Percentiles rank a stretch among this genome's conserved stretches.
These are phyloP conservation scores for Epicauta chinensis DNA, from an alignment of 1,140 invertebrate species.

Conservation along the genomic window DNA sequence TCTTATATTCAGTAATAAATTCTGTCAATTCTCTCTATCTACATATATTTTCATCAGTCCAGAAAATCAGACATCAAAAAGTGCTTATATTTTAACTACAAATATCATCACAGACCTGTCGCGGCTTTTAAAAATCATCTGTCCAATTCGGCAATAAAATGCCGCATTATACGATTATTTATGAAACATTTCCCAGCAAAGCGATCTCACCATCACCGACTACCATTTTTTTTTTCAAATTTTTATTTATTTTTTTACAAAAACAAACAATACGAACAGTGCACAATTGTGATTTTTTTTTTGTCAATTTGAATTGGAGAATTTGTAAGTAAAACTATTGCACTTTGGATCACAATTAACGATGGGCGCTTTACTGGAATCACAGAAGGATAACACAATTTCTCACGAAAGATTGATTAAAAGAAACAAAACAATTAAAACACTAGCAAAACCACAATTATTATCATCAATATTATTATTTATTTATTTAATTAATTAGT, in stretches of 20 bases:
- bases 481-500: not conserved
- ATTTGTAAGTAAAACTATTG: slow-evolving; percentile 9
- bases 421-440: slow-evolving; percentile 1
- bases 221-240: not conserved
- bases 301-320: too few species aligned
- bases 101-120: slow-evolving; percentile 41
- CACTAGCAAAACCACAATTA: slow-evolving; percentile 4
- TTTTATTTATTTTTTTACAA: too few species aligned
- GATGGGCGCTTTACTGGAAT: slow-evolving; percentile 9
- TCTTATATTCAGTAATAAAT: too few species aligned
- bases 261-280: not conserved
- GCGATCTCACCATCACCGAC: not conserved
- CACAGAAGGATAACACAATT: not conserved
- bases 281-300: too few species aligned
- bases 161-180: not conserved
- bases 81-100: slow-evolving; percentile 29
- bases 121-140: slow-evolving; percentile 15
- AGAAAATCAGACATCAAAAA: slow-evolving; percentile 25
- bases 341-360: slow-evolving; percentile 3
- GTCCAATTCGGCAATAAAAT: slow-evolving; percentile 23
- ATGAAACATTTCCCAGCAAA: slow-evolving; percentile 6
- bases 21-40: too few species aligned
- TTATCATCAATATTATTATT: not conserved
- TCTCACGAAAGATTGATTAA: too few species aligned
- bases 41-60: slow-evolving; percentile 3